These are phyloP conservation scores for Pseudeuparius sepicola DNA, from an alignment of 2,888 invertebrate genomes.

Conservation along the genomic window DNA sequence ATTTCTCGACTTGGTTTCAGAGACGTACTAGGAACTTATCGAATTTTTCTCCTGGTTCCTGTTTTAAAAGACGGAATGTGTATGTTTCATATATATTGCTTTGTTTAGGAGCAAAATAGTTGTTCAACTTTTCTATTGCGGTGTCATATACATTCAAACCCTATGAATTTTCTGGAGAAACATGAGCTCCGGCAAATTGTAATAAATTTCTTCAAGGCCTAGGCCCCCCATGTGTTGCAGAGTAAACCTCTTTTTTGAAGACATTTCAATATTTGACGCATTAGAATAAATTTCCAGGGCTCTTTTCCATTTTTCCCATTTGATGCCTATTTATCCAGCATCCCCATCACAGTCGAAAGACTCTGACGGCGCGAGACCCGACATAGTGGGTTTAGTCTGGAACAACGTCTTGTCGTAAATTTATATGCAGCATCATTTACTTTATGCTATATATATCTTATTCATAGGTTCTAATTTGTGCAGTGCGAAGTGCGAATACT, in stretches of 20 bases:
- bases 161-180: conserved; percentile 12
- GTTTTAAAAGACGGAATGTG: not conserved
- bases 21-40: no score
- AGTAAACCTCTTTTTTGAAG: conserved; percentile 16
- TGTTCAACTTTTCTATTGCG: not conserved
- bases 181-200: conserved; percentile 18
- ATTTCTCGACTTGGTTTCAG: no score
- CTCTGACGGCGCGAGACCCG: no score
- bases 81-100: conserved; percentile 1
- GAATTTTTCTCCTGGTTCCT: no score
- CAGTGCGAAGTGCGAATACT: no score
- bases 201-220: conserved; percentile 24
- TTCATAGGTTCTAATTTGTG: no score
- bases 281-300: conserved; percentile 21
- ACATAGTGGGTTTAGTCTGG: no score
- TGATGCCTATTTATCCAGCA: conserved; percentile 17
- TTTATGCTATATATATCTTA: no score
- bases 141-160: not conserved
- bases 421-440: no score
- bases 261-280: conserved; percentile 5
- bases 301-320: conserved; percentile 27
- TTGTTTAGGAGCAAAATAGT: not conserved
- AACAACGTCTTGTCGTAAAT: no score
- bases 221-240: conserved; percentile 20
- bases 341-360: conserved; percentile 21